Base-by-base conservation (phyloP, 2,888 invertebrate species). In the Hemaris fuciformis region DNA sequence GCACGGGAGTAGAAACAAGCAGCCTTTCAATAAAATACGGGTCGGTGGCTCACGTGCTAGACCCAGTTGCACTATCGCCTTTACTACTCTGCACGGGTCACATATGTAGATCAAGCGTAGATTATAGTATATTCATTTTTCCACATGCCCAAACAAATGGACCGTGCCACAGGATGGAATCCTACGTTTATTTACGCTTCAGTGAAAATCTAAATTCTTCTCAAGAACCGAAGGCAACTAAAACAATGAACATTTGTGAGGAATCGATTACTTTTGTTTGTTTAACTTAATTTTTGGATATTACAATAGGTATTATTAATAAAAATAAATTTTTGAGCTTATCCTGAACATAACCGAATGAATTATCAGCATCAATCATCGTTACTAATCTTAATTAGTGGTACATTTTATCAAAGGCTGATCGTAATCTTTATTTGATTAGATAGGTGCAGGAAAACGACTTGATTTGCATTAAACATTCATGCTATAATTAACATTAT, bases 1-100 rank as follows among this genome's bases (percentile, higher is more conserved):
- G 69, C 72, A 80, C 70, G 70, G 75, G 77, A 81, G 77, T 72
- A 79, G 78, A 82, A 77, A 75, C 76, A 62, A 65, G 75, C 66
- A 73, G 79, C 81, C 84, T 85, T 82, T 83, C 69, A 79, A 81
- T 75, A 82, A 78, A 68, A 61, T 73, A 90, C 86, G 88, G 88
- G 83, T 90, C 88, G 87, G 61, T 76, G 79, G 79, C 75, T 88
- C 88, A 87, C 84, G 84, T 87, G 88, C 73, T 71, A 70, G 69
- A 68, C 64, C 67, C 59, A 68, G 72, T 74, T 72, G 71, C 76
- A 76, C 68, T 71, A 69, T 72, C 72, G 77, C 75, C 67, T 75
- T 67, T 71, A 73, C 68, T 72, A 76, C 13, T 38, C 34, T 0
- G n/a, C 70, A 80, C 76, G 81, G 86, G 84, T 86, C 87, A 86